phyloP scores from a whole-genome alignment of 2,113 vertebrate species.

The Pluvianellus socialis region DNA sequence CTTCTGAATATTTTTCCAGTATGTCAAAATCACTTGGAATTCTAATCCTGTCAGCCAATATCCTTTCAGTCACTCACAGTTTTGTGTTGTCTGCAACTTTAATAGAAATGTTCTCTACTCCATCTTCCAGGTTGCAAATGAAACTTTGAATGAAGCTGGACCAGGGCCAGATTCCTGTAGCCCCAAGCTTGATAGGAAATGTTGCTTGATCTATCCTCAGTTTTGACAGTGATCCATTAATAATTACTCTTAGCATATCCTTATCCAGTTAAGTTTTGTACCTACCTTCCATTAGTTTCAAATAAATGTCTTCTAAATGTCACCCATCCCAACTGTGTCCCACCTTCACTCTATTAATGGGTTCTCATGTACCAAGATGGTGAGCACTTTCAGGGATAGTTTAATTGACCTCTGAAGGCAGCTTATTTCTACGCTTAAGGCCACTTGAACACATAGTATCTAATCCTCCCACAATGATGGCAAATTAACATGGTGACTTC shows the following conservation, averaged over 20 bases:
- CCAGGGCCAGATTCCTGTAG: not conserved
- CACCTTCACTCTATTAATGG: not conserved
- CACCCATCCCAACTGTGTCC: not conserved
- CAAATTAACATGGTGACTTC: not conserved
- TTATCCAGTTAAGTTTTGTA: not conserved
- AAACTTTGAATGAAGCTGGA: not conserved
- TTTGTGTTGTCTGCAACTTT: not conserved
- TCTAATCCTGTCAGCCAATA: not conserved
- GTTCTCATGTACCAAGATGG: not conserved
- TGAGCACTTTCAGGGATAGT: not conserved
- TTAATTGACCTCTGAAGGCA: not conserved
- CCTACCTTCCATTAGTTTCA: not conserved
- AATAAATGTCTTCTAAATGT: not conserved
- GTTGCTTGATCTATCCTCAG: not conserved
- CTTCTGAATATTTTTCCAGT: not conserved
- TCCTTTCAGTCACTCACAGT: not conserved
- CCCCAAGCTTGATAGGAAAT: not conserved
- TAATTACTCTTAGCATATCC: not conserved
- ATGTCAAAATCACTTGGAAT: not conserved
- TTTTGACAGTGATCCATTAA: not conserved
- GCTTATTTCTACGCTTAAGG: not conserved
- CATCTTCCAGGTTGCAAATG: not conserved
- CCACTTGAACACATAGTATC: not conserved
- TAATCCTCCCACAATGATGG: not conserved
- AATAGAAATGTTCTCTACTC: not conserved